Conservation (phyloP, 2,113 vertebrate genomes). For the Saimiri boliviensis region DNA sequence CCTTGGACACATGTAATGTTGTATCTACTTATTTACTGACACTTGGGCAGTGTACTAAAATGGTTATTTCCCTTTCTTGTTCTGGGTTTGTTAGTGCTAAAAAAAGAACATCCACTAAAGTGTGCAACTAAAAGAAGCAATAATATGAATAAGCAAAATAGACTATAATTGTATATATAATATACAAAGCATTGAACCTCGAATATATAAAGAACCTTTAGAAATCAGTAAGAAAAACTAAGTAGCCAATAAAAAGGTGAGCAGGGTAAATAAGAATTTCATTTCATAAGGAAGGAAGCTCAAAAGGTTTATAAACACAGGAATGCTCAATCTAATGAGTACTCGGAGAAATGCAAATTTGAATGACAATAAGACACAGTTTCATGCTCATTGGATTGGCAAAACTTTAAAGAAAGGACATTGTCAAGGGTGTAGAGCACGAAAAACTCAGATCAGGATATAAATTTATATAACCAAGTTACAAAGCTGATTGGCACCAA, state of each 20-base stretch:
- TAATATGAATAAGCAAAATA: not conserved
- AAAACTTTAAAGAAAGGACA: not conserved
- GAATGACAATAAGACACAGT: not conserved
- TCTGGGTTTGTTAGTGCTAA: not conserved
- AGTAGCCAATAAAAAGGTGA: not conserved
- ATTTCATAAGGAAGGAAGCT: not conserved
- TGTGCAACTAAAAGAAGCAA: not conserved
- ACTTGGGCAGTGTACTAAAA: not conserved
- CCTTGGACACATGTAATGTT: not conserved
- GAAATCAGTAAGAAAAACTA: slow-evolving; percentile 7
- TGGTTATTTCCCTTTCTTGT: not conserved
- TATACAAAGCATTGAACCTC: not conserved
- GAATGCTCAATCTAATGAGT: not conserved
- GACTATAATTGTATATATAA: not conserved
- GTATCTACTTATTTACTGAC: not conserved
- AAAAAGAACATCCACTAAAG: not conserved
- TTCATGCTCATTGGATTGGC: not conserved
- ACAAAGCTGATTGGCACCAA: not conserved
- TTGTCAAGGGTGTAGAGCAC: not conserved
- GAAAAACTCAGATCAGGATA: not conserved
- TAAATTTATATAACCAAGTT: not conserved
- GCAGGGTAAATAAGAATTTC: not conserved
- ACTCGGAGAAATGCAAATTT: slow-evolving; percentile 24
- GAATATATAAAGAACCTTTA: not conserved
- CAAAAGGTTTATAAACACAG: not conserved